phyloP scores from a whole-genome alignment of 2,797 vertebrate genomes.

The Spizella passerina region DNA sequence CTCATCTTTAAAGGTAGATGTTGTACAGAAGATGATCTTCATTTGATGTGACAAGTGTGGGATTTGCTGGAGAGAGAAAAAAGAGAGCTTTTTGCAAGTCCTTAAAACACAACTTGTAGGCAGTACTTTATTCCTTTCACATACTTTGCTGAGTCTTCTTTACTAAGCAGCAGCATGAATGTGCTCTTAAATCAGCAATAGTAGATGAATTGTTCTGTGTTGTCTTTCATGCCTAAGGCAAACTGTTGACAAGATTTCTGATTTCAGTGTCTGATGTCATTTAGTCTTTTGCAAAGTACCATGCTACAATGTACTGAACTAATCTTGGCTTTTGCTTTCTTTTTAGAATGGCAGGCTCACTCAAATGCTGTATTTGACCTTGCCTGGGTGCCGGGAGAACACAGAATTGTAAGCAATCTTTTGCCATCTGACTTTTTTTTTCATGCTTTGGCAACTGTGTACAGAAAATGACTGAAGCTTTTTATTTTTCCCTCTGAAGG shows the following conservation, averaged over 20 bases:
- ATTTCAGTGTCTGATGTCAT: not conserved
- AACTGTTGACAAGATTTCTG: not conserved
- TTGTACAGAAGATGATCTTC: not conserved
- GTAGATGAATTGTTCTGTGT: not conserved
- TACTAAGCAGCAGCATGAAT: not conserved
- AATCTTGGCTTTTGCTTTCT: constrained; percentile 36
- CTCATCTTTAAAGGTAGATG: constrained; percentile 85
- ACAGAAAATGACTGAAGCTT: constrained; percentile 4
- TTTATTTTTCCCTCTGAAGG: constrained; percentile 75
- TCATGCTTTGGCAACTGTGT: not conserved
- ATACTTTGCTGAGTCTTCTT: not conserved
- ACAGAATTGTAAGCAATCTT: constrained; percentile 85
- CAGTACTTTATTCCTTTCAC: not conserved
- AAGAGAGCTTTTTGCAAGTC: not conserved
- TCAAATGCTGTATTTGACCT: constrained; percentile 97
- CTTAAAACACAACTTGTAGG: not conserved
- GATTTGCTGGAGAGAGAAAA: not conserved
- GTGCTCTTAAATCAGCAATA: not conserved
- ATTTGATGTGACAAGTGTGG: not conserved
- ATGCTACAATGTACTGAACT: not conserved
- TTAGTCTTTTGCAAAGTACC: not conserved
- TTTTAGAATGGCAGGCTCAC: constrained; percentile 93
- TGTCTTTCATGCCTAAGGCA: not conserved
- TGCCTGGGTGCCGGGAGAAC: constrained; percentile 92
- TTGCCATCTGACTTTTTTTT: constrained; percentile 19